Conservation (phyloP, 2,113 vertebrate species). For the Butorides virescens region DNA sequence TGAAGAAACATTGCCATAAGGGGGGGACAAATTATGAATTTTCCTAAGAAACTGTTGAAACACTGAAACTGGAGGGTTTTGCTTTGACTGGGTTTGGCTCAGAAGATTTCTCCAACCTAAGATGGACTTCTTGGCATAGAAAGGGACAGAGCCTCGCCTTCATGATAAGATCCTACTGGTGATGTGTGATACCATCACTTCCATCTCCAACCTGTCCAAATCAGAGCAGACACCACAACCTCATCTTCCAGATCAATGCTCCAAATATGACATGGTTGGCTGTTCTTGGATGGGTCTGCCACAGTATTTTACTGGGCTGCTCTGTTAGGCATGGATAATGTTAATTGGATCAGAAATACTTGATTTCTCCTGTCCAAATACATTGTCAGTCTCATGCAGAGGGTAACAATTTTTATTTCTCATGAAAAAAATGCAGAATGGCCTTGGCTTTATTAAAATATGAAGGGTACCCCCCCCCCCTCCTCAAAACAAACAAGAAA, state of each 20-base stretch:
- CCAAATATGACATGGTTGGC: background rate
- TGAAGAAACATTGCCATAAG: background rate
- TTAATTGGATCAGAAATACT: background rate
- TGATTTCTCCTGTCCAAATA: background rate
- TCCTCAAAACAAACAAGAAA: background rate
- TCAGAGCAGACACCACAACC: background rate
- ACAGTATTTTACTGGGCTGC: background rate
- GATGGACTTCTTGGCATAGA: background rate
- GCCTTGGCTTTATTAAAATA: background rate
- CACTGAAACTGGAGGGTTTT: background rate
- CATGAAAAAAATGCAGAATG: background rate
- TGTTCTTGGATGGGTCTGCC: background rate
- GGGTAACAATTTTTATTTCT: background rate
- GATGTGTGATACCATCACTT: background rate
- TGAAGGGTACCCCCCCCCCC: fast-evolving
- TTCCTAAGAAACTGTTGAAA: background rate
- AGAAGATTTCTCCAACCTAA: background rate
- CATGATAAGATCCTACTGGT: background rate
- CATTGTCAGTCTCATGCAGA: background rate
- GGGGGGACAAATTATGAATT: background rate
- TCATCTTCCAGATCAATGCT: background rate
- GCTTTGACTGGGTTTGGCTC: fast-evolving
- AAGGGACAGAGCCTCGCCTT: background rate
- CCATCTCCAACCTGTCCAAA: background rate
- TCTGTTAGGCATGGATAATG: background rate